Percentiles rank a stretch among this genome's conserved stretches.
Conservation (phyloP, 2,113 vertebrate species). For the Calonectris borealis region DNA sequence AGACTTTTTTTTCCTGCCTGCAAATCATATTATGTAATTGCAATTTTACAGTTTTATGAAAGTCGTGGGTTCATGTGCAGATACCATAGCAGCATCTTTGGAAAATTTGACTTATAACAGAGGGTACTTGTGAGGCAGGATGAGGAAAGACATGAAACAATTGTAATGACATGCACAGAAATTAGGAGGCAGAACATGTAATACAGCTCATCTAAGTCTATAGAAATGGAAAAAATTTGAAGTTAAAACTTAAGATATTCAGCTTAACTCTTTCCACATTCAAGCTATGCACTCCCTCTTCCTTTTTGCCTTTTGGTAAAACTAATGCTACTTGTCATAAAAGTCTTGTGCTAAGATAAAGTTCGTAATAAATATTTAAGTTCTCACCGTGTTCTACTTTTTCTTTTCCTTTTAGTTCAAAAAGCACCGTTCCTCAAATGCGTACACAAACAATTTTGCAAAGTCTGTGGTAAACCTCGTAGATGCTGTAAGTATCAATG, state of each 20-base stretch:
- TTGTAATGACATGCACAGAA: neutral
- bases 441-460: conserved; percentile 89
- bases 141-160: neutral
- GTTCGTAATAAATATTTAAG: neutral
- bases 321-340: neutral
- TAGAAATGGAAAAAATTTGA: neutral
- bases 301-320: neutral
- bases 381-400: conserved; percentile 31
- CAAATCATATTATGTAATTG: neutral
- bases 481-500: conserved; percentile 88
- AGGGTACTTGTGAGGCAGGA: neutral
- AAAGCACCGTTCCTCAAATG: conserved; percentile 79
- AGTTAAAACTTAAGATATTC: neutral
- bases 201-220: neutral
- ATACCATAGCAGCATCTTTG: neutral
- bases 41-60: neutral
- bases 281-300: neutral
- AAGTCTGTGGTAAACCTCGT: conserved; percentile 97
- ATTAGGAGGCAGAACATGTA: neutral
- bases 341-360: neutral
- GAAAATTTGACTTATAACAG: neutral
- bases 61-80: neutral
- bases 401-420: conserved; percentile 80
- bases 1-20: neutral
- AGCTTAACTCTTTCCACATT: neutral